Base-by-base conservation (phyloP, 2,888 invertebrate genomes). In the Acleris cristana region DNA sequence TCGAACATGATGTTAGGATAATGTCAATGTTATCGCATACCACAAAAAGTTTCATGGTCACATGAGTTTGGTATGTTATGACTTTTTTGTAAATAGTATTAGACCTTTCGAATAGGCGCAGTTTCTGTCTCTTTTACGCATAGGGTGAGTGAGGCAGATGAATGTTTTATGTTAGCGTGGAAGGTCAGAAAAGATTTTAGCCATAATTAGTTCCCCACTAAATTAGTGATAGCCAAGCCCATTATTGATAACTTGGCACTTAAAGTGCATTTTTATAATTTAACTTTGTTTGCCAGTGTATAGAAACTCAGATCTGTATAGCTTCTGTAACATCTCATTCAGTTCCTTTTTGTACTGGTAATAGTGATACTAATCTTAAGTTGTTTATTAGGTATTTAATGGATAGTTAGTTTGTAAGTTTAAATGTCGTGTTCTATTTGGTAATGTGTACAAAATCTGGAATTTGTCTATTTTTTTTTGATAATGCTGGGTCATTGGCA, bases 331-430 rank as follows among this genome's bases (percentile, higher is more conserved):
- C 74, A 76, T 79, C 79, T 78, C 75, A 78, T 84, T 86, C 80
- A 89, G 89, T 90, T 90, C 89, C 89, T 88, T 86, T 72, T 80
- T 81, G 76, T 86, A 85, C 85, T 87, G 86, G 85, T 85, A 83
- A 81, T 84, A 90, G 90, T 90, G 90, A 91, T 90, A 90, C 82
- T 91, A 90, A 83, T 85, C 72, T 81, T 89, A 89, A 88, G 86
- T 86, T 84, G 8, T 73, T 67, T 75, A 76, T 75, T 82, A 80
- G 78, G 76, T 78, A 82, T 64, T 72, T 75, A 73, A 76, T 73
- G 74, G 69, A 67, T 72, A 72, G 58, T 65, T 76, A 77, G 77
- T 65, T 71, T 71, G 23, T 79, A 78, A 75, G 78, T 74, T 70
- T 66, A 72, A 72, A 62, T 16, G 72, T 70, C 70, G 70, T 74